Percentiles rank a stretch among this genome's conserved stretches.
These are phyloP conservation scores for Diorhabda sublineata DNA, from an alignment of 1,140 invertebrate genomes.

Conservation along the genomic window DNA sequence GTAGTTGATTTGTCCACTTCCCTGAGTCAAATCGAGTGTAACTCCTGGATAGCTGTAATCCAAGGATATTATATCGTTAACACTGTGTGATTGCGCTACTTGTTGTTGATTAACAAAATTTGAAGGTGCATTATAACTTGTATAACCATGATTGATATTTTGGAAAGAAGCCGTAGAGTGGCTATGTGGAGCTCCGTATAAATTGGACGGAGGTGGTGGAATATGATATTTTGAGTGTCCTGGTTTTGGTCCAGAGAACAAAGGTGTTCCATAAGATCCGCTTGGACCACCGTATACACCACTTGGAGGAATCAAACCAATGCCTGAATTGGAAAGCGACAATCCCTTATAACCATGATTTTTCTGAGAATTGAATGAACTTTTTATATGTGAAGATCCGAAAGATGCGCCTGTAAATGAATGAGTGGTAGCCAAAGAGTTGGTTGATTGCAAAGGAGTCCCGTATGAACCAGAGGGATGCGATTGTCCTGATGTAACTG, in stretches of 20 bases:
- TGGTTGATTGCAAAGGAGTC: conserved; percentile 24
- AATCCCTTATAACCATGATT: conserved; percentile 19
- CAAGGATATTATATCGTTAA: conserved; percentile 24
- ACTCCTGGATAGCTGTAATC: conserved; percentile 32
- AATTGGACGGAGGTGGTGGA: conserved; percentile 45
- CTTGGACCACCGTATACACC: conserved; percentile 53
- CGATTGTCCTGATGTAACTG: conserved; percentile 34
- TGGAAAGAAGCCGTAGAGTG: conserved; percentile 37
- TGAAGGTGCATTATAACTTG: conserved; percentile 52
- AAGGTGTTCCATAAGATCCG: conserved; percentile 54
- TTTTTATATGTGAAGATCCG: not conserved
- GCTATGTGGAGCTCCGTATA: conserved; percentile 51
- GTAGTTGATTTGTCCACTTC: conserved; percentile 11
- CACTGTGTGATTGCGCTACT: not conserved
- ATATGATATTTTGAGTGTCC: conserved; percentile 53
- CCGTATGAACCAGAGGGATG: not conserved
- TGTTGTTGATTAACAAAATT: conserved; percentile 43
- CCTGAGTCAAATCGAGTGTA: conserved; percentile 32
- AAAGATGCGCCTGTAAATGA: not conserved
- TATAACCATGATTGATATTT: conserved; percentile 40
- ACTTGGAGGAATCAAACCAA: conserved; percentile 53
- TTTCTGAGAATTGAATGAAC: conserved; percentile 11
- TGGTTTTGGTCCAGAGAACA: conserved; percentile 42
- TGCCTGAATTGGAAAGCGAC: conserved; percentile 40
- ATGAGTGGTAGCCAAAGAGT: conserved; percentile 8